These are phyloP conservation scores for Ameiurus melas DNA, from an alignment of 2,113 vertebrate genomes.

Conservation along the genomic window DNA sequence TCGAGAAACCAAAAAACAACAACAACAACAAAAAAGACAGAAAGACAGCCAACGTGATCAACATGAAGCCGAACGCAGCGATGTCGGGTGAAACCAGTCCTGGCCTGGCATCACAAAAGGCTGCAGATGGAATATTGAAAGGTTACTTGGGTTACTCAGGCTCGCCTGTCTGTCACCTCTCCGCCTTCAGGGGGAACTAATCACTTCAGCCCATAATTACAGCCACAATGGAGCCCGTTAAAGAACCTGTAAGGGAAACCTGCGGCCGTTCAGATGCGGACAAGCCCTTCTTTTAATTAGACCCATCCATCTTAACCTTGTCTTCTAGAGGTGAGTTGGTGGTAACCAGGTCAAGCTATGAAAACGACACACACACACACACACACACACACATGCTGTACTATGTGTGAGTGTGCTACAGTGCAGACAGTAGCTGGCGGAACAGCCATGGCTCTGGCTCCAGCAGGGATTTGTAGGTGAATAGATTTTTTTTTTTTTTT, in stretches of 20 bases:
- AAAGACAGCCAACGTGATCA: slow-evolving; percentile 2
- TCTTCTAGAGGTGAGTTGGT: slow-evolving; percentile 76
- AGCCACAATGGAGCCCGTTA: slow-evolving; percentile 76
- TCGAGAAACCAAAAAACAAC: slow-evolving; percentile 28
- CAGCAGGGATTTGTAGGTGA: slow-evolving; percentile 76
- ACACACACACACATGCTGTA: slow-evolving; percentile 17
- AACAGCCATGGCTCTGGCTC: slow-evolving; percentile 72
- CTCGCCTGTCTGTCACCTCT: slow-evolving; percentile 80
- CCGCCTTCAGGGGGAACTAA: slow-evolving; percentile 76
- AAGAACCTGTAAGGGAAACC: slow-evolving; percentile 82
- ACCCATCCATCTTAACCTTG: slow-evolving; percentile 82
- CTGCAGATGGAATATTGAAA: slow-evolving; percentile 76
- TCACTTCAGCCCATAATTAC: slow-evolving; percentile 82
- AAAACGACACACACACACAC: slow-evolving; percentile 56
- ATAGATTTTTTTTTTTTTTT: slow-evolving; percentile 53
- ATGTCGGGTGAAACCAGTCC: slow-evolving; percentile 71
- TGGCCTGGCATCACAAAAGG: slow-evolving; percentile 68
- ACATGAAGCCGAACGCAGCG: slow-evolving; percentile 48
- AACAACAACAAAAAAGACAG: neutral
- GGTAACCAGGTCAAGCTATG: slow-evolving; percentile 74
- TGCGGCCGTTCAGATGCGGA: slow-evolving; percentile 72
- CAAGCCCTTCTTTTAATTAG: slow-evolving; percentile 79
- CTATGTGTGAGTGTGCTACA: slow-evolving; percentile 53
- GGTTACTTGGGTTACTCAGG: slow-evolving; percentile 78
- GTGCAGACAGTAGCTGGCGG: slow-evolving; percentile 59